Evolutionary conservation across 2,888 invertebrate genomes (phyloP), one percentile per base, ranked within the genome.

Genomic region (Brenthis daphne): DNA sequence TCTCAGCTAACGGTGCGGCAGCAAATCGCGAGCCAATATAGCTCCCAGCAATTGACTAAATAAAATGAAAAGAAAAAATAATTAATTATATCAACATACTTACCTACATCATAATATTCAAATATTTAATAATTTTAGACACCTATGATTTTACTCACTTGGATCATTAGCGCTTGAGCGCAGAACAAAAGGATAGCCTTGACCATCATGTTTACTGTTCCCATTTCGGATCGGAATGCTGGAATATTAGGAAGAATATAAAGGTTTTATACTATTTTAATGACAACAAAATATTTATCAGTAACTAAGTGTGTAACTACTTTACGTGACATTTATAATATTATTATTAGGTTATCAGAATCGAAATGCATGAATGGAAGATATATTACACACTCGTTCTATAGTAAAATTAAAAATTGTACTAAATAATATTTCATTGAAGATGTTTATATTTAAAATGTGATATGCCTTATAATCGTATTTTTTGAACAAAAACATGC

Each of bases 151-250:
- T 3, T 20, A 57, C 57, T 56, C 69, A 82, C 82, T 79, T 82
- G 79, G 58, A 76, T 74, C 60, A 80, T 64, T 20, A 81, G 72
- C 37, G 78, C 78, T 69, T 78, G 77, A 50, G 78, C 79, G 75
- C 79, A 80, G 71, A 82, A 70, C 16, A 75, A 67, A 33, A 80
- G 56, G 12, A 78, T 70, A 24, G 74, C 65, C 72, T 79, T 80
- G 63, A 76, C 53, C 51, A 63, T 74, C 80, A 82, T 82, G 65
- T 69, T 69, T 57, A 56, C 65, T 73, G 60, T 69, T 70, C 51
- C 57, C 64, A 13, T 43, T 24, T n/a, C 43, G 53, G 29, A 13
- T 54, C 48, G n/a, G 64, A 65, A 68, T 61, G 51, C 64, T 51
- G 6, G 37, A 37, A 11, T 37, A 3, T 33, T 12, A 12, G 14